Percentiles rank a stretch among this genome's conserved stretches.
Evolutionary conservation across 2,888 invertebrate genomes (phyloP).

Genomic region (Ormyrus labotus): DNA sequence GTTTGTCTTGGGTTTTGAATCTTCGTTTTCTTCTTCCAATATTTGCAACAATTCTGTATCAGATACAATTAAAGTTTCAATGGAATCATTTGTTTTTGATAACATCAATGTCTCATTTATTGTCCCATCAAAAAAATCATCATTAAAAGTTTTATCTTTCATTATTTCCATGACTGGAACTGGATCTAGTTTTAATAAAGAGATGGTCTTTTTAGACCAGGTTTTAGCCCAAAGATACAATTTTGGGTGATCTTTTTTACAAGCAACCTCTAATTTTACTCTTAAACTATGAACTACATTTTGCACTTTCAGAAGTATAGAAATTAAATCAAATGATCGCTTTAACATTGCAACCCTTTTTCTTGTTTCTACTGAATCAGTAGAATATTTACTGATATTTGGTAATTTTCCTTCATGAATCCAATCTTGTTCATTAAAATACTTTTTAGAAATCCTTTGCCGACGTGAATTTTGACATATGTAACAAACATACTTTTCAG

Average conservation of each 20-base stretch:
- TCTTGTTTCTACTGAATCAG: constrained; percentile 5
- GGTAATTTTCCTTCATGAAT: constrained; percentile 89
- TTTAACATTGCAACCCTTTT: constrained; percentile 79
- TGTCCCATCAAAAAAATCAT: constrained; percentile 23
- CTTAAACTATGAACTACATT: constrained; percentile 85
- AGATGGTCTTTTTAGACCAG: constrained; percentile 81
- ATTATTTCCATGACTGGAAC: constrained; percentile 70
- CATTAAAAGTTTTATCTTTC: constrained; percentile 61
- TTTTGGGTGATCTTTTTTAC: constrained; percentile 89
- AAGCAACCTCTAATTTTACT: constrained; percentile 87
- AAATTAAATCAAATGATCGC: constrained; percentile 85
- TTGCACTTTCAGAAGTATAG: constrained; percentile 82
- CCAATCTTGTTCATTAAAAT: constrained; percentile 93
- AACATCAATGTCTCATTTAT: constrained; percentile 63
- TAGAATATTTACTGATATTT: constrained; percentile 57
- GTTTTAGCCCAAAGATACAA: constrained; percentile 91
- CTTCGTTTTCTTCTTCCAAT: constrained; percentile 72
- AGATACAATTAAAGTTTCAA: constrained; percentile 72
- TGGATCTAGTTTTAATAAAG: constrained; percentile 64
- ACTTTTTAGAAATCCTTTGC: constrained; percentile 84
- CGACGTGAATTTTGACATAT: constrained; percentile 90
- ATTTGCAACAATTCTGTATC: constrained; percentile 74
- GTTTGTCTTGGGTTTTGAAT: constrained; percentile 63
- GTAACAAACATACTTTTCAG: constrained; percentile 93
- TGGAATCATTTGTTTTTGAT: constrained; percentile 68